A percentile compares a stretch with the other conserved stretches of the same genome.
phyloP scores from a whole-genome alignment of 2,797 vertebrate species.

The Pangasius krempfi region DNA sequence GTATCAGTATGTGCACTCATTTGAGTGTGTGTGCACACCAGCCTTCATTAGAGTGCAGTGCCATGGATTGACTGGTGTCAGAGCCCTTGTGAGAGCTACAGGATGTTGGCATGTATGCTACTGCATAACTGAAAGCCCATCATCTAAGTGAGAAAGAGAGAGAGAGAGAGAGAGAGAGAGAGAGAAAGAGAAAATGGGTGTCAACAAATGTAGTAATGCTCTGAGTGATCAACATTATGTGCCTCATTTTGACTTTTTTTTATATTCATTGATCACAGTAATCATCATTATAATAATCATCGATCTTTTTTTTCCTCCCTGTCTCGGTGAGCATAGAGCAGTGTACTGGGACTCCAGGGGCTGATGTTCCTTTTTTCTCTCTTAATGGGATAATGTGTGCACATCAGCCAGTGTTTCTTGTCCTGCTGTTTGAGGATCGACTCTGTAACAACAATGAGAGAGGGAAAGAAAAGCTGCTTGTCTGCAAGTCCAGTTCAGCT shows the following conservation, averaged over 20 bases:
- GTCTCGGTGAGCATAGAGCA: not conserved
- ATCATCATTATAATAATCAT: not conserved
- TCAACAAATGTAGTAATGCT: not conserved
- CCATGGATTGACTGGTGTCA: constrained; percentile 50
- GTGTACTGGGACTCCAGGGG: not conserved
- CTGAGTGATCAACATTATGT: not conserved
- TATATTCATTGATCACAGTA: constrained; percentile 2
- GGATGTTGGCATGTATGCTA: constrained; percentile 46
- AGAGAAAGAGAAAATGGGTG: not conserved
- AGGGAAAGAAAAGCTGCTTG: constrained; percentile 18
- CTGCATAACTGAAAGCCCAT: constrained; percentile 36
- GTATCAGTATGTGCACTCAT: not conserved
- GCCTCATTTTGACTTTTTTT: constrained; percentile 4
- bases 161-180: not conserved
- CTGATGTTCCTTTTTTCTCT: not conserved
- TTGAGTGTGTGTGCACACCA: constrained; percentile 1
- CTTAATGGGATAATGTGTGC: constrained; percentile 27
- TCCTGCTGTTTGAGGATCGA: constrained; percentile 16
- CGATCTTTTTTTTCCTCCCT: not conserved
- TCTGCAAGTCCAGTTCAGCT: constrained; percentile 24
- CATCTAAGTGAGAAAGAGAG: constrained; percentile 34
- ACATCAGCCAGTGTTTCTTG: constrained; percentile 24
- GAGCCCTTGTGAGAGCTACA: constrained; percentile 46
- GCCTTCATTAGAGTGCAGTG: constrained; percentile 53
- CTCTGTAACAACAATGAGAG: not conserved